These are phyloP conservation scores for Telmatherina bonti DNA, from an alignment of 2,797 vertebrate genomes.

Conservation along the genomic window DNA sequence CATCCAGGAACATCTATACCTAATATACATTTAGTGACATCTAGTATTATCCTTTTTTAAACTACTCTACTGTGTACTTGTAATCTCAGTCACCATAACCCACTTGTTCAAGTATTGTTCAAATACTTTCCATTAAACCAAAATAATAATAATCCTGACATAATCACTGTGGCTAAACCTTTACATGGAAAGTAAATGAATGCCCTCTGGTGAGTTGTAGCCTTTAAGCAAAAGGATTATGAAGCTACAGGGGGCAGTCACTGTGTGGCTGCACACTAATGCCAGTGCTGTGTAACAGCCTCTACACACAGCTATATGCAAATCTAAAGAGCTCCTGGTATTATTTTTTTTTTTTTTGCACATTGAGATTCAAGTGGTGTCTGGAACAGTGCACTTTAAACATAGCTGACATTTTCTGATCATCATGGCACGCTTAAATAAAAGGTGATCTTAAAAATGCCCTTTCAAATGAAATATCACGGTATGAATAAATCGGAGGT, in stretches of 20 bases:
- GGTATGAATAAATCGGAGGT: conserved; percentile 8
- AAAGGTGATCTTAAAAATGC: conserved; percentile 5
- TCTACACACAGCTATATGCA: conserved; percentile 10
- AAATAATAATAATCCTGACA: conserved; percentile 3
- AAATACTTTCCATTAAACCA: conserved; percentile 5
- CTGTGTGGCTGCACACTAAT: conserved; percentile 18
- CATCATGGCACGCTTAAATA: conserved; percentile 15
- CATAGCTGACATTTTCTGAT: conserved; percentile 21
- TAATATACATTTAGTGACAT: conserved; percentile 14
- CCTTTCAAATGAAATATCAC: conserved; percentile 34
- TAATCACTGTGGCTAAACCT: neutral
- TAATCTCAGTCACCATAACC: neutral
- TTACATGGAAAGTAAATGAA: conserved; percentile 43
- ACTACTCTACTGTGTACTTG: neutral
- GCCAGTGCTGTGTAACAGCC: conserved; percentile 13
- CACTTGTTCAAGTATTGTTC: neutral
- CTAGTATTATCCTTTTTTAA: neutral
- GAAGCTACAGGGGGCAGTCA: conserved; percentile 40
- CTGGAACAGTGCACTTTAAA: conserved; percentile 27
- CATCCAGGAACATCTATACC: conserved; percentile 23
- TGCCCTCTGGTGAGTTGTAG: conserved; percentile 41
- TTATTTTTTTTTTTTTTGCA: neutral
- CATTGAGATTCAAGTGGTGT: neutral
- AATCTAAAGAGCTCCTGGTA: conserved; percentile 18
- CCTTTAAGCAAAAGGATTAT: conserved; percentile 48